phyloP scores from a whole-genome alignment of 2,888 invertebrate species.

The Cephonodes hylas region DNA sequence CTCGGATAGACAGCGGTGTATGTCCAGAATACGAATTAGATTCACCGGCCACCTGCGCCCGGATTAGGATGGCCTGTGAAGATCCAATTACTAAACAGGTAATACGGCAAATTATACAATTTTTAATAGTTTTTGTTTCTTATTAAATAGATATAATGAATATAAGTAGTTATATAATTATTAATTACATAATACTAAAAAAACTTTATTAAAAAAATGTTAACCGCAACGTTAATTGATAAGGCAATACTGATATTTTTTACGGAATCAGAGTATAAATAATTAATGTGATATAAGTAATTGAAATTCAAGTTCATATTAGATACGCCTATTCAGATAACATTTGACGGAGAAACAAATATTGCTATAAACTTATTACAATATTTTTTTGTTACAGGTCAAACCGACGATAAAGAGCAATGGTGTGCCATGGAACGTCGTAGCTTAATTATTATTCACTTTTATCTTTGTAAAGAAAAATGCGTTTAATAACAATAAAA shows the following conservation, averaged over 20 bases:
- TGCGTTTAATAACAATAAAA: too few relatives aligned
- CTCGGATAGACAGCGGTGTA: slow-evolving; percentile 85
- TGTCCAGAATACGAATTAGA: slow-evolving; percentile 83
- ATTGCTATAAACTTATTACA: too few relatives aligned
- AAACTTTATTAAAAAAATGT: too few relatives aligned
- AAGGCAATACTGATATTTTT: too few relatives aligned
- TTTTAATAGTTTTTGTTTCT: not conserved
- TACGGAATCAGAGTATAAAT: not conserved
- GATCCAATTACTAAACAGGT: slow-evolving; percentile 91
- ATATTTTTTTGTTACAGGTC: slow-evolving; percentile 71
- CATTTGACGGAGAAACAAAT: not conserved
- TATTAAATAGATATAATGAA: not conserved
- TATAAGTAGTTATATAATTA: not conserved
- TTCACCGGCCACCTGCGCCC: slow-evolving; percentile 93
- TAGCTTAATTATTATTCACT: slow-evolving; percentile 53
- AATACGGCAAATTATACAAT: slow-evolving; percentile 22
- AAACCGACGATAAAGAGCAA: slow-evolving; percentile 73
- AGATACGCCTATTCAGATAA: too few relatives aligned
- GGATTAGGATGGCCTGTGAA: slow-evolving; percentile 93
- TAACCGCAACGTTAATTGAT: too few relatives aligned
- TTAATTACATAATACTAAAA: too few relatives aligned
- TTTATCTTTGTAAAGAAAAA: not conserved
- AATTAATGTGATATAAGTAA: too few relatives aligned
- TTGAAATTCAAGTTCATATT: too few relatives aligned
- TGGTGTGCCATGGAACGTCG: slow-evolving; percentile 84